Base-by-base conservation (phyloP, 2,888 invertebrate species). In the Synanthedon formicaeformis region DNA sequence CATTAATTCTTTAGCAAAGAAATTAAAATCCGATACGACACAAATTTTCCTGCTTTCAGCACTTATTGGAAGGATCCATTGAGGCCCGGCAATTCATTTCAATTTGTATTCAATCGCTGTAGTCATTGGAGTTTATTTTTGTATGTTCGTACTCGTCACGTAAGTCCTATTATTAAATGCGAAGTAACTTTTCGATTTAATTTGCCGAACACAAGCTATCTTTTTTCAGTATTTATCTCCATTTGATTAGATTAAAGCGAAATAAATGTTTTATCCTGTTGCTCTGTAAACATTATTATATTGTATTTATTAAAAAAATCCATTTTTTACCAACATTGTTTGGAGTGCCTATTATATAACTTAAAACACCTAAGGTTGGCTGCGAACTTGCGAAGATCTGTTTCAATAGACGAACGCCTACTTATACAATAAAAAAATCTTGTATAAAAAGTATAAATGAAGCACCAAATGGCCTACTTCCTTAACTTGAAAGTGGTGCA, bases 1-100 rank as follows among this genome's bases (percentile, higher is more conserved):
- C 85, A 81, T 86, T 85, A 84, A 84, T 85, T 84, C 78, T 73
- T 68, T 69, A 66, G 63, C 75, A 69, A 69, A 84, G 83, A 84
- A 85, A 85, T 85, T 84, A 84, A 86, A 86, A 83, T 79, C 82
- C 81, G 81, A 86, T 85, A 85, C 85, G 80, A 83, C 81, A 81
- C 81, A 82, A 83, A 84, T 80, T 81, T 80, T 74, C 79, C 71
- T 65, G 60, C 65, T 67, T 64, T 63, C 65, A 54, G 62, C 55
- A 13, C 57, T 59, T 63, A 57, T 62, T 60, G 56, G 55, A 64
- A 66, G 63, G 3, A 60, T 64, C 64, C 64, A 60, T 67, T 70
- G 59, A 54, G 53, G 51, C 10, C 13, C 16, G 1, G 2, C 10
- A 0, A 3, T 1, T 1, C 54, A 51, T 11, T 16, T n/a, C 4